Conservation (phyloP, 2,888 invertebrate species). For the Hecatera dysodea region DNA sequence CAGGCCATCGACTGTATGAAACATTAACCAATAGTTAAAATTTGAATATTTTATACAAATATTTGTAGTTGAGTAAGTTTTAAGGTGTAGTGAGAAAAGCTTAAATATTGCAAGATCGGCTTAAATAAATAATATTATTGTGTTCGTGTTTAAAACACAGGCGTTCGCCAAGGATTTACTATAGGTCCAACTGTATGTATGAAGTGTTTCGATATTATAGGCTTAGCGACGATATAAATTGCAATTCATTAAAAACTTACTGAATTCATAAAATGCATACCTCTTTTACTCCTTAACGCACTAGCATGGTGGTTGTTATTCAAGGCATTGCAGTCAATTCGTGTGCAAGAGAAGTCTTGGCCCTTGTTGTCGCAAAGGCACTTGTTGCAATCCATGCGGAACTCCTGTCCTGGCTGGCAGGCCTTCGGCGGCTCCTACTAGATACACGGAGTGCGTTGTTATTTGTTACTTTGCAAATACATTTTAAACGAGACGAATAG, state of each 20-base stretch:
- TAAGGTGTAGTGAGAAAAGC: background rate
- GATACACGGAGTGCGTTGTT: slow-evolving; percentile 65
- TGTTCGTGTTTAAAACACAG: background rate
- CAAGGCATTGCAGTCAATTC: slow-evolving; percentile 83
- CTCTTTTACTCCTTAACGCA: slow-evolving; percentile 77
- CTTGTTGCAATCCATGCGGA: slow-evolving; percentile 88
- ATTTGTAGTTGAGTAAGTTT: background rate
- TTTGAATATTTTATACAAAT: background rate
- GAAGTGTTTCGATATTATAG: background rate
- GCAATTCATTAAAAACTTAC: background rate
- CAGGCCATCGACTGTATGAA: slow-evolving; percentile 10
- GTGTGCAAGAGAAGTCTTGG: slow-evolving; percentile 85
- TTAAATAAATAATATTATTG: background rate
- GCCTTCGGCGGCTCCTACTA: slow-evolving; percentile 80
- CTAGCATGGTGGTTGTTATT: slow-evolving; percentile 75
- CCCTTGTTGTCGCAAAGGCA: slow-evolving; percentile 87
- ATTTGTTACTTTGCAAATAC: slow-evolving; percentile 54
- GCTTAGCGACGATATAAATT: background rate
- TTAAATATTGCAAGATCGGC: background rate
- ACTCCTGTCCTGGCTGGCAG: slow-evolving; percentile 85
- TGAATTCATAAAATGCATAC: slow-evolving; percentile 64
- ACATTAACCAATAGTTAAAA: background rate
- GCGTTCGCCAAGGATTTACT: background rate
- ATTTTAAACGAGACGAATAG: background rate
- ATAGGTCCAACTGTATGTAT: background rate